Conservation (phyloP, 2,888 invertebrate genomes). For the Cryptocheilus praepositus region DNA sequence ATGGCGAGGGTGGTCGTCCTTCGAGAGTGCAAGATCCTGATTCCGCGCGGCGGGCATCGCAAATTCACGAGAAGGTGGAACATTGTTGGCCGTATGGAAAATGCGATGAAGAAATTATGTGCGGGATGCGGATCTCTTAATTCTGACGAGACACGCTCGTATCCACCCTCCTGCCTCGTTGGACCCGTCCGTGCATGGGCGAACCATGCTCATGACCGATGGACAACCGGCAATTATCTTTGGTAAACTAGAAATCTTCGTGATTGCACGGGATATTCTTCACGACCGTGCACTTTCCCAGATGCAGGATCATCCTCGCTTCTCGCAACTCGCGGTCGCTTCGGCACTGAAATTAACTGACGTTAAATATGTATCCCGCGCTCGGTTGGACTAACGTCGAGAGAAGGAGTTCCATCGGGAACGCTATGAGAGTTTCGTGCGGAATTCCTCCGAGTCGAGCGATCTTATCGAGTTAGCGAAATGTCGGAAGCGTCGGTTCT, state of each 20-base stretch:
- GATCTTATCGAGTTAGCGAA: too few species aligned
- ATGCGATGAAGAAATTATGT: slow-evolving; percentile 72
- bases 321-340: slow-evolving; percentile 23
- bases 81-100: slow-evolving; percentile 27
- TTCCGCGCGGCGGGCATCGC: too few species aligned
- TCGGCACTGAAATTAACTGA: slow-evolving; percentile 11
- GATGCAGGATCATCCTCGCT: slow-evolving; percentile 45
- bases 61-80: not conserved
- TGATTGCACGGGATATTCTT: slow-evolving; percentile 63
- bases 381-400: slow-evolving; percentile 14
- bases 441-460: too few species aligned
- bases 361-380: slow-evolving; percentile 12
- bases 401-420: too few species aligned
- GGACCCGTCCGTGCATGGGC: slow-evolving; percentile 27
- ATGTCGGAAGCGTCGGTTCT: too few species aligned
- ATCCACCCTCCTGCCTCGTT: slow-evolving; percentile 31
- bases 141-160: slow-evolving; percentile 67
- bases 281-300: slow-evolving; percentile 58
- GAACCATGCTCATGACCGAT: slow-evolving; percentile 39
- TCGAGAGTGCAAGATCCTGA: too few species aligned
- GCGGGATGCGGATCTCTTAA: slow-evolving; percentile 67
- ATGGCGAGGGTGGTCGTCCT: too few species aligned
- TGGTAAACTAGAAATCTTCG: slow-evolving; percentile 71
- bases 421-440: too few species aligned
- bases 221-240: slow-evolving; percentile 72